Conservation (phyloP, 2,888 invertebrate genomes). For the Troilus luridus region DNA sequence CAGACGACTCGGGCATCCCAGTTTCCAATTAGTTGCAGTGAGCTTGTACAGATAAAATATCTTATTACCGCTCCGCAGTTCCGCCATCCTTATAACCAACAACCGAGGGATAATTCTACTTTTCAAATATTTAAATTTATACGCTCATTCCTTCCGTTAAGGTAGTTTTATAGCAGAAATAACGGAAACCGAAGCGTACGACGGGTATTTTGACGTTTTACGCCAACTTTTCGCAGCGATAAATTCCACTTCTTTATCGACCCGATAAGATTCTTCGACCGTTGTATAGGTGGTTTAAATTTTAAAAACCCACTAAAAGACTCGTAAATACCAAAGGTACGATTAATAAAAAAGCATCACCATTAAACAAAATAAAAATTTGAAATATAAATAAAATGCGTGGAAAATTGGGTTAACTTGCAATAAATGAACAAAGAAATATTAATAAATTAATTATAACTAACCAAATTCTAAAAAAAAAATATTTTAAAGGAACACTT, state of each 20-base stretch:
- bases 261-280: not conserved
- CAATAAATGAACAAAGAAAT: too few species aligned
- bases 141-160: not conserved
- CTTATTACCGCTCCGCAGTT: not conserved
- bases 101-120: not conserved
- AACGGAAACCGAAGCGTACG: not conserved
- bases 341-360: not conserved
- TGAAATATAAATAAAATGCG: too few species aligned
- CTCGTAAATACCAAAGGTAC: not conserved
- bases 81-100: not conserved
- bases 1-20: not conserved
- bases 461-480: too few species aligned
- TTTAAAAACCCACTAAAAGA: not conserved
- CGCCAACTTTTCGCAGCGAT: not conserved
- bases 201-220: conserved; percentile 3
- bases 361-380: too few species aligned
- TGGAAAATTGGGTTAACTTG: too few species aligned
- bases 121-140: not conserved
- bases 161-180: not conserved
- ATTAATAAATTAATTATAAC: too few species aligned
- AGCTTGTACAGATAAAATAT: conserved; percentile 17
- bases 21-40: conserved; percentile 17
- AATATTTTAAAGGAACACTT: too few species aligned
- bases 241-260: not conserved
- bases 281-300: not conserved